Percentiles rank a stretch among this genome's conserved stretches.
phyloP scores from a whole-genome alignment of 2,888 invertebrate species.

The Spatulosminthurus flaviceps region DNA sequence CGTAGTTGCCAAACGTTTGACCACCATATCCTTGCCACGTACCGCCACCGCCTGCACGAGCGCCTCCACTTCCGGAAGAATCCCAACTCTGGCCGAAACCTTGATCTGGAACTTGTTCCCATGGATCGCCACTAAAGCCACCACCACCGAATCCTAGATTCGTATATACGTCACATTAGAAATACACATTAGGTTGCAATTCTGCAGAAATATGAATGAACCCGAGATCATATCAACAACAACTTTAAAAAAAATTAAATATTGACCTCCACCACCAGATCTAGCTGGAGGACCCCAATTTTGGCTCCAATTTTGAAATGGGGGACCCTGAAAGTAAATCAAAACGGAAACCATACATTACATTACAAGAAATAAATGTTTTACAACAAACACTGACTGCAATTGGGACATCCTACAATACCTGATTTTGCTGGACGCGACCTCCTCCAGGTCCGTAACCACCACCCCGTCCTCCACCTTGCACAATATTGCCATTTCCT shows the following conservation, averaged over 20 bases:
- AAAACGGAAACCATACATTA: background rate
- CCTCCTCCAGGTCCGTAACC: conserved; percentile 36
- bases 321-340: background rate
- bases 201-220: too few relatives aligned
- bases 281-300: background rate
- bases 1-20: conserved; percentile 58
- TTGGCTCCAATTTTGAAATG: background rate
- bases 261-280: conserved; percentile 4
- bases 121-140: conserved; percentile 53
- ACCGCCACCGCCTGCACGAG: conserved; percentile 62
- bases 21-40: conserved; percentile 64
- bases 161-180: background rate
- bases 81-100: conserved; percentile 66
- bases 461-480: conserved; percentile 43
- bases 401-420: too few relatives aligned
- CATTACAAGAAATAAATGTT: background rate
- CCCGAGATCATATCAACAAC: background rate
- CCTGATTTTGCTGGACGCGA: background rate
- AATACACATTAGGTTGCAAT: too few relatives aligned
- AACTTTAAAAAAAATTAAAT: background rate
- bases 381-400: background rate
- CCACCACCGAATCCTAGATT: background rate
- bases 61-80: conserved; percentile 64
- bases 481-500: conserved; percentile 25
- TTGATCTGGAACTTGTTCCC: conserved; percentile 64